These are phyloP conservation scores for Sandelia bainsii DNA, from an alignment of 2,797 vertebrate species.

Conservation along the genomic window DNA sequence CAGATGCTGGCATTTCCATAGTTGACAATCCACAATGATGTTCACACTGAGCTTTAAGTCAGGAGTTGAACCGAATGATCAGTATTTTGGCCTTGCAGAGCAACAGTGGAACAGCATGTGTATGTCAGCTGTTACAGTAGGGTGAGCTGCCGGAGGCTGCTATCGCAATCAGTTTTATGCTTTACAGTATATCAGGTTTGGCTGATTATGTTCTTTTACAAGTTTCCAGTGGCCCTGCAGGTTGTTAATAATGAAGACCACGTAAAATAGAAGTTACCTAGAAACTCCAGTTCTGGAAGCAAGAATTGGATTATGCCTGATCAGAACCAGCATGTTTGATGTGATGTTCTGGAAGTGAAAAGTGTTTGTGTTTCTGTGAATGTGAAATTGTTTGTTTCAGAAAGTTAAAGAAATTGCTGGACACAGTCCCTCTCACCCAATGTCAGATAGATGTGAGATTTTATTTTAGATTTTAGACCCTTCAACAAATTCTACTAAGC, in stretches of 20 bases:
- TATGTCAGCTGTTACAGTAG: not conserved
- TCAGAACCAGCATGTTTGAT: not conserved
- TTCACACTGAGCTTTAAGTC: conserved; percentile 1
- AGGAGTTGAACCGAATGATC: not conserved
- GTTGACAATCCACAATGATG: conserved; percentile 12
- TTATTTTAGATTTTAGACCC: no score
- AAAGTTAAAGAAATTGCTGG: no score
- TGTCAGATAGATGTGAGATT: no score
- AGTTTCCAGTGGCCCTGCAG: not conserved
- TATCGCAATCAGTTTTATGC: not conserved
- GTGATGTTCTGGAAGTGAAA: no score
- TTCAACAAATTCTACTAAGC: no score
- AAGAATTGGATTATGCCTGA: not conserved
- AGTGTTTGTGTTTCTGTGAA: no score
- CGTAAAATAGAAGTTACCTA: not conserved
- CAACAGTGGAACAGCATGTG: not conserved
- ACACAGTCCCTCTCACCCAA: no score
- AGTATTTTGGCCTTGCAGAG: conserved; percentile 6
- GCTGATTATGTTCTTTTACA: not conserved
- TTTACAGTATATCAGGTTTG: not conserved
- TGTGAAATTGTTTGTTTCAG: no score
- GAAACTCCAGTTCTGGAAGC: not conserved
- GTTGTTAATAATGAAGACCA: not conserved
- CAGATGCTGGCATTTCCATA: conserved; percentile 29
- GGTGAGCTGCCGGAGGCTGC: not conserved